phyloP scores from a whole-genome alignment of 2,113 vertebrate species.

The sheep (Ovis aries) region ARS-UI_Ramb_v3.0 NC_056072.1:53489001-53489500 shows the following conservation, averaged over 20 bases:
- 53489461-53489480: neutral
- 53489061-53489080: rapidly evolving
- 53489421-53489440: neutral
- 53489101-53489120: neutral
- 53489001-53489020: neutral
- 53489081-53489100: neutral
- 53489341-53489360: neutral
- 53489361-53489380: neutral
- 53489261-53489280: neutral
- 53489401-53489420: neutral
- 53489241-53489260: neutral
- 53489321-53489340: neutral
- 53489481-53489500: too few species aligned
- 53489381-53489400: neutral
- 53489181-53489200: neutral
- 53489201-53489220: neutral
- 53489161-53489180: neutral
- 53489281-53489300: neutral
- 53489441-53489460: neutral
- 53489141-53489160: neutral
- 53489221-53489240: neutral
- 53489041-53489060: too few species aligned
- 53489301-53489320: neutral
- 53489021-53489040: rapidly evolving
- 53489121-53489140: neutral